A percentile compares a stretch with the other conserved stretches of the same genome.
phyloP scores from a whole-genome alignment of 2,797 vertebrate genomes.

The Apogon talboti region DNA sequence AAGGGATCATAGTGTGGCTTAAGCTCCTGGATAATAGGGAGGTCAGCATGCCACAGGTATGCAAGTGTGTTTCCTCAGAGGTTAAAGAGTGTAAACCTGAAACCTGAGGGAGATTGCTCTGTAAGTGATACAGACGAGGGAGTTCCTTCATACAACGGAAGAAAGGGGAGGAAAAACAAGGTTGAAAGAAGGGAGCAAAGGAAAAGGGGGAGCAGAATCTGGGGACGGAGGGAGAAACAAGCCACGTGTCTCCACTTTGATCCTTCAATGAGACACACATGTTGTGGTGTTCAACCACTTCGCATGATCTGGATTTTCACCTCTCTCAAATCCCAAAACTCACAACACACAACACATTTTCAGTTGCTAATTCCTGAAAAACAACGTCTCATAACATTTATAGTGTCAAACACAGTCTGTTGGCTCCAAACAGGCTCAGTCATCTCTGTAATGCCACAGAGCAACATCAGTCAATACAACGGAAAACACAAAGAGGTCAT shows the following conservation, averaged over 20 bases:
- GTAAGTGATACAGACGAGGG: slow-evolving; percentile 26
- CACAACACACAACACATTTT: not conserved
- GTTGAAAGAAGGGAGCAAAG: slow-evolving; percentile 28
- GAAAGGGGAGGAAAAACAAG: slow-evolving; percentile 14
- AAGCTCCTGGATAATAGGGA: slow-evolving; percentile 48
- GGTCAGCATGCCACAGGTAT: slow-evolving; percentile 64
- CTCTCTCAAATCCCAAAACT: slow-evolving; percentile 25
- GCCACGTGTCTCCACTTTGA: slow-evolving; percentile 73
- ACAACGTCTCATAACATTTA: slow-evolving; percentile 15
- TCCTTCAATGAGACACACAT: slow-evolving; percentile 78
- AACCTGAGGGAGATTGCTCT: slow-evolving; percentile 30
- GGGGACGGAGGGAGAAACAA: slow-evolving; percentile 34
- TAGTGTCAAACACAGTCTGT: not conserved
- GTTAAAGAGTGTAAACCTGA: slow-evolving; percentile 44
- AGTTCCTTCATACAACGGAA: slow-evolving; percentile 19
- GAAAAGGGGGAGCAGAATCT: slow-evolving; percentile 27
- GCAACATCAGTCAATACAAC: slow-evolving; percentile 5
- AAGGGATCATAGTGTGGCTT: too few relatives aligned
- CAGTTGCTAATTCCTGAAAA: slow-evolving; percentile 1
- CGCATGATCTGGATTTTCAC: slow-evolving; percentile 36
- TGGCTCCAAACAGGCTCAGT: not conserved
- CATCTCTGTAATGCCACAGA: not conserved
- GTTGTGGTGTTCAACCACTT: slow-evolving; percentile 51
- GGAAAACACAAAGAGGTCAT: not conserved
- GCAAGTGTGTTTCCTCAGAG: slow-evolving; percentile 34